Conservation (phyloP, 2,113 vertebrate genomes). For the Oryzias woworae region DNA sequence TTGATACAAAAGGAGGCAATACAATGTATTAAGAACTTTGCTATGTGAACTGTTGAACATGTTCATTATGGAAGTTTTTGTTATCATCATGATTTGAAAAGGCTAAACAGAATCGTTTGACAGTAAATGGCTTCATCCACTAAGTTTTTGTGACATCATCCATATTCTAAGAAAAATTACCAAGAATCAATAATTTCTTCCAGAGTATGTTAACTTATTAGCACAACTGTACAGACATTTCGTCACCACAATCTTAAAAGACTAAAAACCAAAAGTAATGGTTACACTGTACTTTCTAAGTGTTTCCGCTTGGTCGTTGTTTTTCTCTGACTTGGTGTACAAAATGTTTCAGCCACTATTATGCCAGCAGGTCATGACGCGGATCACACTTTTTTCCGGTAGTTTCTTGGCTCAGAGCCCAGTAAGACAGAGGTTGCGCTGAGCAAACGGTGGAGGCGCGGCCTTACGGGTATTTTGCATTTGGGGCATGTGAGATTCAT, state of each 20-base stretch:
- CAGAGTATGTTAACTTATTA: no score
- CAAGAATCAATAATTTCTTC: no score
- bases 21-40: no score
- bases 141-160: no score
- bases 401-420: conserved; percentile 22
- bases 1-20: no score
- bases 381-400: not conserved
- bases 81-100: no score
- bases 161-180: no score
- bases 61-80: no score
- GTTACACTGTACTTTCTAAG: not conserved
- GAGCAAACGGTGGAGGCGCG: conserved; percentile 11
- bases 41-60: no score
- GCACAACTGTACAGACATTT: not conserved
- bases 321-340: not conserved
- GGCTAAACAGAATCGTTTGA: no score
- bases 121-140: no score
- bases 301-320: conserved; percentile 1
- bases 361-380: not conserved
- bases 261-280: not conserved
- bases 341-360: not conserved
- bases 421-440: conserved; percentile 37
- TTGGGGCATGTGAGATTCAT: conserved; percentile 2
- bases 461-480: not conserved
- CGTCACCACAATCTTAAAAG: not conserved